Conservation (phyloP, 2,888 invertebrate species). For the Polyploca ridens region DNA sequence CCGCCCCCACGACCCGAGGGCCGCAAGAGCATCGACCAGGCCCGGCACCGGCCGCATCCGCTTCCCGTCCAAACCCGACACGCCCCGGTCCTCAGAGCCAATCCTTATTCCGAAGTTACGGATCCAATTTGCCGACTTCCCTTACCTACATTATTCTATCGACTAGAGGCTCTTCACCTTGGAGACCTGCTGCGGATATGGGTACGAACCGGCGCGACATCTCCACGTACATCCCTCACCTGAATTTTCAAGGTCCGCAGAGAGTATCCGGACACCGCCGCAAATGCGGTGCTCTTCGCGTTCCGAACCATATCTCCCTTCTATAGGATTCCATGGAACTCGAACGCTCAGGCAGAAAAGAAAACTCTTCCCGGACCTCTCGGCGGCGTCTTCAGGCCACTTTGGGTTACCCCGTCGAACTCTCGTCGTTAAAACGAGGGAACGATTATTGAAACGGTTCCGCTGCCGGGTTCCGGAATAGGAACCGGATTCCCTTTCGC, state of each 20-base stretch:
- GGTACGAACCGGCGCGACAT: slow-evolving; percentile 83
- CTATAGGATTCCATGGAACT: slow-evolving; percentile 77
- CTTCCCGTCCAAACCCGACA: slow-evolving; percentile 79
- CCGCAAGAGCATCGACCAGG: too few species aligned
- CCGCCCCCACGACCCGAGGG: too few species aligned
- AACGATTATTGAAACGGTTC: slow-evolving; percentile 76
- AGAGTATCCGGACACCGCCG: slow-evolving; percentile 57
- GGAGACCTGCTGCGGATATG: slow-evolving; percentile 91
- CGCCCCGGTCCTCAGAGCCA: slow-evolving; percentile 88
- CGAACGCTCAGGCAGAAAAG: slow-evolving; percentile 78
- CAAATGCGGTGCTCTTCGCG: slow-evolving; percentile 57
- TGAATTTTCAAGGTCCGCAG: slow-evolving; percentile 65
- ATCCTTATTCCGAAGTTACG: slow-evolving; percentile 88
- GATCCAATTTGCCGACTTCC: slow-evolving; percentile 88
- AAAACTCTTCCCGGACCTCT: slow-evolving; percentile 76
- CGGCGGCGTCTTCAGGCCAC: slow-evolving; percentile 84
- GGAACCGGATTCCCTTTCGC: slow-evolving; percentile 37
- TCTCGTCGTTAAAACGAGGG: slow-evolving; percentile 49
- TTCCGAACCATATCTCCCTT: slow-evolving; percentile 80
- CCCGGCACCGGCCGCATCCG: too few species aligned
- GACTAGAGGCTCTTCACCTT: slow-evolving; percentile 88
- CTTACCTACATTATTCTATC: slow-evolving; percentile 86
- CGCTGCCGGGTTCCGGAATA: slow-evolving; percentile 84
- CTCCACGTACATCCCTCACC: slow-evolving; percentile 59
- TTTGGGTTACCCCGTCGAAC: slow-evolving; percentile 57